Base-by-base conservation (phyloP, 2,888 invertebrate species). In the Microchrysa polita region DNA sequence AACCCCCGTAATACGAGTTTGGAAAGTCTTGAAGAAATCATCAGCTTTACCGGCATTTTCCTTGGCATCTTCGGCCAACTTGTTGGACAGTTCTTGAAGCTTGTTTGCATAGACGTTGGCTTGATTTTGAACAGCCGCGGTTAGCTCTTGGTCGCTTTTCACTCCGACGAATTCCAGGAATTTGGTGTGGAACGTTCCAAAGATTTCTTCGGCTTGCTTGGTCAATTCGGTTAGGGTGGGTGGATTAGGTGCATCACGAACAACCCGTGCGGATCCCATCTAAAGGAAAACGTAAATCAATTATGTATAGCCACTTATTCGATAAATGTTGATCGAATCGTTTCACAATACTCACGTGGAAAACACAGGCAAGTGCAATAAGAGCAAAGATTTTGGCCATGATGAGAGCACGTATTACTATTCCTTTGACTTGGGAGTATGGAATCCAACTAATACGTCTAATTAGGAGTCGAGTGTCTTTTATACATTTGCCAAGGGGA, bases 91-190 rank as follows among this genome's bases (percentile, higher is more conserved):
- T 5, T 48, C 74, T 57, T 74, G 48, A 12, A 76, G 10, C 55
- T 76, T 74, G n/a, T 67, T 63, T 12, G 73, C 73, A 40, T 74
- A 76, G 5, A 23, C 40, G 16, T 72, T 74, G 5, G 71, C 74
- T 69, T 73, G 73, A 2, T 14, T 59, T 55, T 74, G 69, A 1
- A 74, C 71, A 14, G 61, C n/a, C 10, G 27, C 23, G 0, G 60
- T 14, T 5, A 76, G 42, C 63, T 76, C 76, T 10, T 73, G 65
- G 23, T 76, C 63, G 23, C 48, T 59, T 27, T 74, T 74, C 0
- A 76, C 76, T 5, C 76, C 76, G 16, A 73, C 74, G 20, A 73
- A 40, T 42, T 74, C 42, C 44, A 74, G 48, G 59, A 76, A 76
- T 27, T 73, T 74, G 12, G 61, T 18, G 27, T 76, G 72, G 12